Percentiles rank a stretch among this genome's conserved stretches.
Conservation (phyloP, 2,888 invertebrate genomes). For the Erebia aethiops region DNA sequence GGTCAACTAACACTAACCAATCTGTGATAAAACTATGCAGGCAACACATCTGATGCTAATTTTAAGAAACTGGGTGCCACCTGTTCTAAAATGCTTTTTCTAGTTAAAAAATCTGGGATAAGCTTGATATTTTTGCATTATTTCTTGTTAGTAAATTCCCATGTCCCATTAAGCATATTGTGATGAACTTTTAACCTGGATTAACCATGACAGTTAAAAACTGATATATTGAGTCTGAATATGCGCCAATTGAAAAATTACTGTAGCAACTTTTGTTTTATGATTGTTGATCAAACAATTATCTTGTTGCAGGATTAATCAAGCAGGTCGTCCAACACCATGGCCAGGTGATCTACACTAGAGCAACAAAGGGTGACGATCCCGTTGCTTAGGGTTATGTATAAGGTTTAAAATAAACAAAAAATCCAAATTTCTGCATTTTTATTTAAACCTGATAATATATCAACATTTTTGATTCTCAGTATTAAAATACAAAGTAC, state of each 20-base stretch:
- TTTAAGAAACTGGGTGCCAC: no score
- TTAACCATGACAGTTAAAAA: constrained; percentile 69
- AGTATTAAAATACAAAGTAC: no score
- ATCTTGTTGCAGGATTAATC: constrained; percentile 88
- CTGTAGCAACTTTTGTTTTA: neutral
- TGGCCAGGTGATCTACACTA: constrained; percentile 98
- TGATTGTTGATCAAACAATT: neutral
- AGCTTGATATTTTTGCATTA: no score
- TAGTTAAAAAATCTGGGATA: no score
- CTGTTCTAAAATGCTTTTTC: no score
- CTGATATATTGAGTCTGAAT: constrained; percentile 86
- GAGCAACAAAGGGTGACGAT: constrained; percentile 97
- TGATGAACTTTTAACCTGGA: constrained; percentile 71
- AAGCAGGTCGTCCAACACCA: constrained; percentile 98
- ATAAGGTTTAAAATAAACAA: constrained; percentile 72
- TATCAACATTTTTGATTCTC: no score
- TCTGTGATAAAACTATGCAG: no score
- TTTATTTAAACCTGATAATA: constrained; percentile 24
- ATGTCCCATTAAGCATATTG: constrained; percentile 17
- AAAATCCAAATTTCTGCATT: constrained; percentile 45
- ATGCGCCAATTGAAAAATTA: neutral
- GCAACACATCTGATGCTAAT: no score
- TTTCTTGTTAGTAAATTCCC: no score
- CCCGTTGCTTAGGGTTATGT: constrained; percentile 86
- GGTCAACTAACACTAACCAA: no score